Percentiles rank a stretch among this genome's conserved stretches.
phyloP scores from a whole-genome alignment of 2,113 vertebrate species.

The Callopanchax toddi region DNA sequence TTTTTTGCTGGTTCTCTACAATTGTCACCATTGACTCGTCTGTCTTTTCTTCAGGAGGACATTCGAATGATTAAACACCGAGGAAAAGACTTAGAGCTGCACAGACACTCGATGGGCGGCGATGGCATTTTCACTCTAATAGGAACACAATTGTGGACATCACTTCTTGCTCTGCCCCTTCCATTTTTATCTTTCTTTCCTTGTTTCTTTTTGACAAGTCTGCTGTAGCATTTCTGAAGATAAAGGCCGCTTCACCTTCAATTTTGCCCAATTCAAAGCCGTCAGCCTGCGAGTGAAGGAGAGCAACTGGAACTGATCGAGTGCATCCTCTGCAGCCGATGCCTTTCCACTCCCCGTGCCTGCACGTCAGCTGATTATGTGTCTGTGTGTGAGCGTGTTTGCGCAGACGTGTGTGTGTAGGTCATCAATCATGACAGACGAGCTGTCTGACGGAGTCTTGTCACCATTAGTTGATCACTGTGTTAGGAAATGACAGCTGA shows the following conservation, averaged over 20 bases:
- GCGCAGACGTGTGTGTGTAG: constrained; percentile 3
- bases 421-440: constrained; percentile 50
- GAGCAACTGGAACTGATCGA: constrained; percentile 33
- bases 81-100: constrained; percentile 47
- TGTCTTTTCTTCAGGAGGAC: constrained; percentile 59
- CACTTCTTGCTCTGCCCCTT: constrained; percentile 23
- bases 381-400: constrained; percentile 15
- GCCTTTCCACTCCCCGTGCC: constrained; percentile 9
- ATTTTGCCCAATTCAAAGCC: constrained; percentile 37
- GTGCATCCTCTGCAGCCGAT: constrained; percentile 28
- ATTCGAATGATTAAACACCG: constrained; percentile 59
- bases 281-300: constrained; percentile 42
- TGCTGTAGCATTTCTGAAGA: constrained; percentile 46
- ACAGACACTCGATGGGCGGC: constrained; percentile 42
- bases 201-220: constrained; percentile 1
- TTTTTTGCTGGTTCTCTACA: constrained; percentile 30
- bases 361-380: constrained; percentile 42
- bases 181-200: constrained; percentile 6
- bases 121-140: constrained; percentile 57
- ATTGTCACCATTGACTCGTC: constrained; percentile 55
- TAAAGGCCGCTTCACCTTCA: constrained; percentile 49
- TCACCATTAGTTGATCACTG: constrained; percentile 43
- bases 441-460: constrained; percentile 38
- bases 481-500: constrained; percentile 53
- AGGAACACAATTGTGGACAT: constrained; percentile 53